Percentiles rank a stretch among this genome's conserved stretches.
Evolutionary conservation across 1,140 invertebrate species (phyloP).

Genomic region (Harpegnathos saltator): DNA sequence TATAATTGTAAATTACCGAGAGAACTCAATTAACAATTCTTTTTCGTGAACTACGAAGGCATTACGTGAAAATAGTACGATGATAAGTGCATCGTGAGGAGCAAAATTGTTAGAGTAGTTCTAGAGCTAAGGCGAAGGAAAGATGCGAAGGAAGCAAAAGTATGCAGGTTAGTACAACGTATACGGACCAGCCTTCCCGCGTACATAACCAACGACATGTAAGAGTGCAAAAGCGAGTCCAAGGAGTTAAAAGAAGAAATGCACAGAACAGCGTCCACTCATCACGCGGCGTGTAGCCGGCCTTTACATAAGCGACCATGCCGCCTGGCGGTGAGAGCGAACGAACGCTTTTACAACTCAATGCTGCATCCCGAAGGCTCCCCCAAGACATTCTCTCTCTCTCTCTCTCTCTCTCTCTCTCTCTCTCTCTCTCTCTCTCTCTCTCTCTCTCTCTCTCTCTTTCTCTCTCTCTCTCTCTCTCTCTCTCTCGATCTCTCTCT

Average conservation of each 20-base stretch:
- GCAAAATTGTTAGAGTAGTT: background rate
- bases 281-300: slow-evolving; percentile 86
- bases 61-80: background rate
- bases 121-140: slow-evolving; percentile 32
- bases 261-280: slow-evolving; percentile 84
- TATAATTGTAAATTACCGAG: too few species aligned
- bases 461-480: slow-evolving; percentile 58
- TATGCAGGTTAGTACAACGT: slow-evolving; percentile 70
- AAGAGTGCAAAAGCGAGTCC: slow-evolving; percentile 77
- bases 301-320: slow-evolving; percentile 86
- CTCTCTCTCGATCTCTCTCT: too few species aligned
- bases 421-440: background rate
- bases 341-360: slow-evolving; percentile 86
- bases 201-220: slow-evolving; percentile 72
- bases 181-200: slow-evolving; percentile 49
- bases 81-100: background rate
- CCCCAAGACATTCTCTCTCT: slow-evolving; percentile 68
- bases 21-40: too few species aligned
- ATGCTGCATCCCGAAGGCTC: slow-evolving; percentile 80
- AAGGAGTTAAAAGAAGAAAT: slow-evolving; percentile 84
- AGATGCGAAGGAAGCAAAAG: slow-evolving; percentile 13
- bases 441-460: too few species aligned
- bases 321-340: slow-evolving; percentile 84
- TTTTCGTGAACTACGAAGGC: background rate
- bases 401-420: slow-evolving; percentile 21